Evolutionary conservation across 1,140 invertebrate genomes (phyloP).

Genomic region (Drosophila nigrodunni): DNA sequence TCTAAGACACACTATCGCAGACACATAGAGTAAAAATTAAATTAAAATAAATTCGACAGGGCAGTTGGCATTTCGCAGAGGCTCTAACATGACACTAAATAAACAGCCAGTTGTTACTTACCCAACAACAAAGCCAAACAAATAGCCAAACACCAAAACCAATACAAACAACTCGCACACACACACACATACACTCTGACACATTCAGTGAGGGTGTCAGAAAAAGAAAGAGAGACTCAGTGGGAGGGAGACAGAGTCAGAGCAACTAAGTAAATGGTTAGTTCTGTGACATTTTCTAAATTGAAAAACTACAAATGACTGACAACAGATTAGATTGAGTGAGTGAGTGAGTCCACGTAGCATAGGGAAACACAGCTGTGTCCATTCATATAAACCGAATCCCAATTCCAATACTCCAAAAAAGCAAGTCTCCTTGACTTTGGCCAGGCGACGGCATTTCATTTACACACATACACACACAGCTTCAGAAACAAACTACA

Average conservation of each 20-base stretch:
- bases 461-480: slow-evolving; percentile 15
- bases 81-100: slow-evolving; percentile 77
- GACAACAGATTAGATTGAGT: slow-evolving; percentile 75
- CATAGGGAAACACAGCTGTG: slow-evolving; percentile 56
- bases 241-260: slow-evolving; percentile 17
- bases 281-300: slow-evolving; percentile 81
- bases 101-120: slow-evolving; percentile 80
- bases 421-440: slow-evolving; percentile 48
- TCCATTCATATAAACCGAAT: slow-evolving; percentile 48
- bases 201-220: not conserved
- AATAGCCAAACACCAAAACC: slow-evolving; percentile 65
- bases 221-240: slow-evolving; percentile 10
- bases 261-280: slow-evolving; percentile 74
- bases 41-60: slow-evolving; percentile 66
- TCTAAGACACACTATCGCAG: not conserved
- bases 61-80: slow-evolving; percentile 24
- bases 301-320: slow-evolving; percentile 83
- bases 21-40: slow-evolving; percentile 55
- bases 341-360: slow-evolving; percentile 50
- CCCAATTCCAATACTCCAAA: slow-evolving; percentile 28
- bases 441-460: slow-evolving; percentile 18
- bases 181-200: slow-evolving; percentile 1
- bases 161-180: slow-evolving; percentile 55
- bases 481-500: slow-evolving; percentile 9
- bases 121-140: slow-evolving; percentile 78